Conservation (phyloP, 2,797 vertebrate genomes). For the Chaetodon trifasciatus region DNA sequence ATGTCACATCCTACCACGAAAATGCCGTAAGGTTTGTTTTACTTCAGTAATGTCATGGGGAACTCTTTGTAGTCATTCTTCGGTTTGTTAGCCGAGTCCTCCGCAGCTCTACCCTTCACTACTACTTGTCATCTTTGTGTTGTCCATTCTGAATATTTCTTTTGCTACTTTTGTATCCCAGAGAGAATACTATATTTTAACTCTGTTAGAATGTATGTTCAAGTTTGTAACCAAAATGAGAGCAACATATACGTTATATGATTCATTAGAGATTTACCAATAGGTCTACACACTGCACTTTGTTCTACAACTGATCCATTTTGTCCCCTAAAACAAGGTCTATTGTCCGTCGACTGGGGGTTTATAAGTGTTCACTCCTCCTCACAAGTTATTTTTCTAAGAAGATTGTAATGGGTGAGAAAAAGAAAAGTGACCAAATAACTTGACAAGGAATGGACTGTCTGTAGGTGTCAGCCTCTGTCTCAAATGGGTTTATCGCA, state of each 20-base stretch:
- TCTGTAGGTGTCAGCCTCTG: constrained; percentile 73
- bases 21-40: constrained; percentile 57
- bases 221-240: constrained; percentile 83
- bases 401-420: constrained; percentile 73
- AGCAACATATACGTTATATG: constrained; percentile 67
- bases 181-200: constrained; percentile 82
- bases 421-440: constrained; percentile 86
- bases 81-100: constrained; percentile 41
- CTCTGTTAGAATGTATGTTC: constrained; percentile 79
- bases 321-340: constrained; percentile 71
- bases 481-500: constrained; percentile 80
- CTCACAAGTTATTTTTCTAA: constrained; percentile 83
- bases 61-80: constrained; percentile 47
- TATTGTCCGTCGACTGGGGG: constrained; percentile 69
- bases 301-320: constrained; percentile 71
- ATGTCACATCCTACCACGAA: constrained; percentile 44
- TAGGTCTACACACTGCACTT: constrained; percentile 81
- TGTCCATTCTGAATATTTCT: constrained; percentile 71
- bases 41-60: constrained; percentile 26
- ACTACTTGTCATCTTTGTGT: constrained; percentile 47
- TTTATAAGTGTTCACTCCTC: constrained; percentile 75
- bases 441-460: constrained; percentile 77
- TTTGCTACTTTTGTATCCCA: constrained; percentile 87
- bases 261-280: constrained; percentile 71
- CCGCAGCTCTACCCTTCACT: constrained; percentile 35